These are phyloP conservation scores for Coryphaenoides rupestris DNA, from an alignment of 2,113 vertebrate species.

Conservation along the genomic window DNA sequence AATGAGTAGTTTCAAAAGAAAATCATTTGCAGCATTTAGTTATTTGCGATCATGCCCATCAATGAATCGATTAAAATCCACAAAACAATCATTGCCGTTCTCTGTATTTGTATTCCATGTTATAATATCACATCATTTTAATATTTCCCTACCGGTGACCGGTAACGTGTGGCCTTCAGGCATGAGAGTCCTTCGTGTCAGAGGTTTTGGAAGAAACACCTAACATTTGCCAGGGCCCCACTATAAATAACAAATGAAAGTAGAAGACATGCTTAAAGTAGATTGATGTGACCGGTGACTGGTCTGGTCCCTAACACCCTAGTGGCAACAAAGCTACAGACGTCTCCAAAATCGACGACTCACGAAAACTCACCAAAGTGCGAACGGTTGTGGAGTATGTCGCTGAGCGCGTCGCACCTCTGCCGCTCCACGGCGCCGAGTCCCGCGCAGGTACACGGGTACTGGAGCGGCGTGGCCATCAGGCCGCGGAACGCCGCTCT, in stretches of 20 bases:
- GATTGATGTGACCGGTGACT: too few species aligned
- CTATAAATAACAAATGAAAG: slow-evolving; percentile 28
- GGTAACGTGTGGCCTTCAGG: slow-evolving; percentile 5
- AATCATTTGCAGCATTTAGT: too few species aligned
- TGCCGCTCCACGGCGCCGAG: slow-evolving; percentile 46
- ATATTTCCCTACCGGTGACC: slow-evolving; percentile 43
- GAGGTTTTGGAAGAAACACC: slow-evolving; percentile 17
- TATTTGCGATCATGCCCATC: too few species aligned
- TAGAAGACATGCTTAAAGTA: too few species aligned
- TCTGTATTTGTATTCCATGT: not conserved
- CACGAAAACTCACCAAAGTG: slow-evolving; percentile 74
- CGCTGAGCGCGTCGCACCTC: slow-evolving; percentile 73
- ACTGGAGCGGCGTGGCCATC: slow-evolving; percentile 76
- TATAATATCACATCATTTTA: not conserved
- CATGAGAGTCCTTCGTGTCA: slow-evolving; percentile 11
- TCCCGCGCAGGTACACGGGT: slow-evolving; percentile 75
- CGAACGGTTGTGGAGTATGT: slow-evolving; percentile 79
- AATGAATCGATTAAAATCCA: slow-evolving; percentile 15
- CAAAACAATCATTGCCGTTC: not conserved
- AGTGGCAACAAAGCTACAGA: not conserved
- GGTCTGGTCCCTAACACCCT: too few species aligned
- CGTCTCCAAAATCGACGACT: not conserved
- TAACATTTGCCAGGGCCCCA: slow-evolving; percentile 14
- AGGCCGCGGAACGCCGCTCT: slow-evolving; percentile 77
- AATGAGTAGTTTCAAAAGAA: too few species aligned